Conservation (phyloP, 2,888 invertebrate genomes). For the Falcaria lacertinaria region DNA sequence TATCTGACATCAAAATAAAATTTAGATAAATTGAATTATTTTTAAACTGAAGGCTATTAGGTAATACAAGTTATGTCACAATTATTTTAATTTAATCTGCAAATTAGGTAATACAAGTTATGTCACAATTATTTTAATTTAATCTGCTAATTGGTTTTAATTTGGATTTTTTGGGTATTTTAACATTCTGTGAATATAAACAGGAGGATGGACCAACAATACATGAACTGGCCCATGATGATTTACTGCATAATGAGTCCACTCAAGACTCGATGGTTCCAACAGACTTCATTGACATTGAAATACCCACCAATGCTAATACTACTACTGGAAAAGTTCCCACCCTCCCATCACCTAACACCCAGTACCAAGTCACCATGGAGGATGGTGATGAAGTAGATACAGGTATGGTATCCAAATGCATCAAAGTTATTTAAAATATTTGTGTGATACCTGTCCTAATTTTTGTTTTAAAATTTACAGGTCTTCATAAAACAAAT, state of each 20-base stretch:
- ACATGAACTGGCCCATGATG: constrained; percentile 72
- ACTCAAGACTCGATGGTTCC: constrained; percentile 51
- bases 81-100: no score
- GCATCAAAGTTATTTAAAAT: no score
- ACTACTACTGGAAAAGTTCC: constrained; percentile 25
- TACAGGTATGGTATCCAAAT: constrained; percentile 38
- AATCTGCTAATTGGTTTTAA: no score
- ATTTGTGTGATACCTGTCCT: no score
- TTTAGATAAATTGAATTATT: no score
- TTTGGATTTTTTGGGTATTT: no score
- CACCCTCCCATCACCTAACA: constrained; percentile 32
- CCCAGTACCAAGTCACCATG: constrained; percentile 67
- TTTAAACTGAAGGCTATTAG: no score
- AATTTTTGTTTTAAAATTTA: constrained; percentile 2
- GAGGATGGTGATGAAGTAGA: constrained; percentile 67
- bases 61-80: no score
- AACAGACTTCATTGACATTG: constrained; percentile 45
- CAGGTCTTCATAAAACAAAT: constrained; percentile 29
- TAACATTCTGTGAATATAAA: constrained; percentile 16
- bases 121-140: no score
- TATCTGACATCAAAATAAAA: no score
- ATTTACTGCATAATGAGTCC: constrained; percentile 51
- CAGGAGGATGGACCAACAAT: constrained; percentile 76
- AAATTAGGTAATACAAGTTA: no score
- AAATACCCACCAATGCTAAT: constrained; percentile 29